Evolutionary conservation across 2,113 vertebrate species (phyloP), one percentile per base, ranked within the genome.

Genomic region (Sinocyclocheilus anshuiensis): DNA sequence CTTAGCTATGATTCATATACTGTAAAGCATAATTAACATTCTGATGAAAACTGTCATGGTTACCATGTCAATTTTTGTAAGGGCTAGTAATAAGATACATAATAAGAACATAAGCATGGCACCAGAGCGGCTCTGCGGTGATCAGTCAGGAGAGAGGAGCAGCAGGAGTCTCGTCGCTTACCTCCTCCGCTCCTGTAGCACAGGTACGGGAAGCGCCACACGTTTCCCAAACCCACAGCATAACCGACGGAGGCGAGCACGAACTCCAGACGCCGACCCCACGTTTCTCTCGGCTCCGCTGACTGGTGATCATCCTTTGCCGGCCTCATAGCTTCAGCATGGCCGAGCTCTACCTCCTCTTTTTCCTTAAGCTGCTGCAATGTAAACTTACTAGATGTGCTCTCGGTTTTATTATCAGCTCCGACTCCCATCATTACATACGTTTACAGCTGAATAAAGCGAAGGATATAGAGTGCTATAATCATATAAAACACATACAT

Each of bases 101-200:
- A 50, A 50, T 53, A 16, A 6, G 1, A 36, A 10, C 9, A 39
- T 11, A 0, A 71, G 33, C 67, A 20, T 4, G 33, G 4, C 18
- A 22, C 4, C 33, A 20, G 18, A 5, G 20, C 36, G 18, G 8
- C 36, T 39, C 8, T 11, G 12, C 22, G 42, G 45, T 55, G 53
- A 12, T 59, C 9, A 4, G 0, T 4, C 4, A 59, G 45, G 2
- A 67, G 2, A 24, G 61, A 75, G 9, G 15, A 71, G 16, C 10
- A 50, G n/a, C 1, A 50, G 9, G 2, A 15, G 15, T n/a, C 24
- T 57, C 0, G 18, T 16, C 20, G 36, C 91, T 92, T 63, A 95
- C 95, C 95, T 93, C 93, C 95, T 4, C 95, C 94, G 87, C 93
- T 95, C 79, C 90, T 86, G 89, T 95, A 95, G 89, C 95, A 95